Percentiles rank a stretch among this genome's conserved stretches.
phyloP scores from a whole-genome alignment of 2,888 invertebrate species.

The Axea sp. region DNA sequence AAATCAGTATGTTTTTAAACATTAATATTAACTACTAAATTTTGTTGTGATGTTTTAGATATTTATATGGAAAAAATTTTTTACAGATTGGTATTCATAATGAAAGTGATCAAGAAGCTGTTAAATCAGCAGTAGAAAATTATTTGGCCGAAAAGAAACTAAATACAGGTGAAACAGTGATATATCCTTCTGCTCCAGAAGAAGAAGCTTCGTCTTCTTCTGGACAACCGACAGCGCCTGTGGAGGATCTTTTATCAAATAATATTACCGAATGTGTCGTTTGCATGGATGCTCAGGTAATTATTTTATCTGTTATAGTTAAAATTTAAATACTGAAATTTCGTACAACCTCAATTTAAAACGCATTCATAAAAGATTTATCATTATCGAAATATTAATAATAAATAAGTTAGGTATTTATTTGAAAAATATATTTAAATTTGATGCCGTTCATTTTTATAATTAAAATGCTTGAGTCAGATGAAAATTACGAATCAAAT shows the following conservation, averaged over 20 bases:
- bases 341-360: no score
- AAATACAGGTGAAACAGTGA: slow-evolving; percentile 62
- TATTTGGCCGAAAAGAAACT: slow-evolving; percentile 79
- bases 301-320: no score
- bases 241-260: slow-evolving; percentile 60
- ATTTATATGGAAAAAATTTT: not conserved
- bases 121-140: slow-evolving; percentile 83
- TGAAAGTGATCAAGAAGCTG: slow-evolving; percentile 81
- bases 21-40: no score
- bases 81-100: slow-evolving; percentile 75
- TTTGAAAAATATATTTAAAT: no score
- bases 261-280: slow-evolving; percentile 87
- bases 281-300: slow-evolving; percentile 88
- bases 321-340: not conserved
- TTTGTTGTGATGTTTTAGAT: no score
- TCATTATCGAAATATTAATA: no score
- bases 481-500: no score
- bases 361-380: no score
- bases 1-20: slow-evolving; percentile 77
- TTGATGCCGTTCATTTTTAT: no score
- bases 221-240: slow-evolving; percentile 66
- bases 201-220: slow-evolving; percentile 74
- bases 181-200: slow-evolving; percentile 69
- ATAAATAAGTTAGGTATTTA: no score
- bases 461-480: no score